Base-by-base conservation (phyloP, 2,113 vertebrate species). In the Perognathus longimembris region DNA sequence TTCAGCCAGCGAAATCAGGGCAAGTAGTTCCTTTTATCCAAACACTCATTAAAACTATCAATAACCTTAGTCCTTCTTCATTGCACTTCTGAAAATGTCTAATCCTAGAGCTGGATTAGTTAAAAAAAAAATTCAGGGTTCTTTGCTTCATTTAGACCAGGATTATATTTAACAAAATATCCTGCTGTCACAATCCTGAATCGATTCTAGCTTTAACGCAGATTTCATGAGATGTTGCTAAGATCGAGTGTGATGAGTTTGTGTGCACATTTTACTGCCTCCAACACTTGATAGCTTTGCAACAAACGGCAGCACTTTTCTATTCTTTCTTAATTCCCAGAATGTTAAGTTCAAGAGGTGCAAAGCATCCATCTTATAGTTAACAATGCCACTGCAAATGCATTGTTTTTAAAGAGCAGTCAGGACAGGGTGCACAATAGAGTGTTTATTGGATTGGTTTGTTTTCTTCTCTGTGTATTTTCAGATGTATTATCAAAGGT, bases 351-450 rank as follows among this genome's bases (percentile, higher is more conserved):
- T 5, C 1, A 40, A 40, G 32, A 61, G 2, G 30, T 42, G 34
- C 34, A 70, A 64, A 81, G 21, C 22, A 22, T 15, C 22, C 3
- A 3, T 2, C 4, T 20, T 11, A 0, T 0, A 26, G 12, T 54
- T 42, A 34, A 36, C 8, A 66, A 15, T 50, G 26, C 4, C 26
- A 7, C 76, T 57, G 0, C 18, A 75, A 42, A 80, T 54, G 15
- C 20, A 17, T 74, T 36, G 30, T 67, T 81, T 36, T 40, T 38
- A 5, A 26, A 42, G 7, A 1, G 12, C 7, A 7, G 26, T n/a
- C 54, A 74, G 18, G 18, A 69, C 21, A 26, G 0, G 74, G 21
- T 26, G 15, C 22, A 38, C 11, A 76, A 57, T 2, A 73, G 24
- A 0, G 20, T 50, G 14, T 14, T 24, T 59, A 59, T 45, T 87